A percentile compares a stretch with the other conserved stretches of the same genome.
These are phyloP conservation scores for Caerostris darwini DNA, from an alignment of 1,140 invertebrate genomes.

Conservation along the genomic window DNA sequence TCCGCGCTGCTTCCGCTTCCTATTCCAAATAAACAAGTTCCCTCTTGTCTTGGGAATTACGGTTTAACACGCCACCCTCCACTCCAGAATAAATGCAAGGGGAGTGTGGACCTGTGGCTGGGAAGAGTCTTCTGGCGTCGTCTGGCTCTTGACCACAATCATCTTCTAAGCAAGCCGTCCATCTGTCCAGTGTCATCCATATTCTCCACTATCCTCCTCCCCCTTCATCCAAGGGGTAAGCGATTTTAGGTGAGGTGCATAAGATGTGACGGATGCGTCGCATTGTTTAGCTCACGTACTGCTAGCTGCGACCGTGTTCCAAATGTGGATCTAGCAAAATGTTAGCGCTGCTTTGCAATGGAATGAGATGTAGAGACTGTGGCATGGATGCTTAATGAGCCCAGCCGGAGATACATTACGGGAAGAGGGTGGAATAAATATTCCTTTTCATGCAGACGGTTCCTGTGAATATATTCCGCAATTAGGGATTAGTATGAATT, in stretches of 20 bases:
- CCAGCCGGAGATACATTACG: slow-evolving; percentile 76
- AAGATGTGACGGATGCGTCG: background rate
- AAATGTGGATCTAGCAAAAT: background rate
- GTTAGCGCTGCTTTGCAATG: background rate
- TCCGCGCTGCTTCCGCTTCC: background rate
- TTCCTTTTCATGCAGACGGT: slow-evolving; percentile 70
- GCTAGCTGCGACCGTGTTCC: background rate
- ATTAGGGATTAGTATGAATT: background rate
- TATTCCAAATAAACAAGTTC: slow-evolving; percentile 16
- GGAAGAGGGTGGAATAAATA: slow-evolving; percentile 79
- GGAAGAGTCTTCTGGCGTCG: background rate
- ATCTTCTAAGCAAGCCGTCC: slow-evolving; percentile 5
- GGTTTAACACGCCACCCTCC: background rate
- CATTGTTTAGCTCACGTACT: background rate
- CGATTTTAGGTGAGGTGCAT: background rate
- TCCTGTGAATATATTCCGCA: background rate
- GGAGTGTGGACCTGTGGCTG: background rate
- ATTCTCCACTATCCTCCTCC: background rate
- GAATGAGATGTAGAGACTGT: background rate
- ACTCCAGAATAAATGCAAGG: background rate
- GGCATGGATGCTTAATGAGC: background rate
- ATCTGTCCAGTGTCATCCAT: background rate
- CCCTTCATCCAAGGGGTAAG: background rate
- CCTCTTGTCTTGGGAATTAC: slow-evolving; percentile 11
- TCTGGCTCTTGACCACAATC: background rate